phyloP scores from a whole-genome alignment of 2,797 vertebrate genomes.

The Spinibarbus caldwelli region DNA sequence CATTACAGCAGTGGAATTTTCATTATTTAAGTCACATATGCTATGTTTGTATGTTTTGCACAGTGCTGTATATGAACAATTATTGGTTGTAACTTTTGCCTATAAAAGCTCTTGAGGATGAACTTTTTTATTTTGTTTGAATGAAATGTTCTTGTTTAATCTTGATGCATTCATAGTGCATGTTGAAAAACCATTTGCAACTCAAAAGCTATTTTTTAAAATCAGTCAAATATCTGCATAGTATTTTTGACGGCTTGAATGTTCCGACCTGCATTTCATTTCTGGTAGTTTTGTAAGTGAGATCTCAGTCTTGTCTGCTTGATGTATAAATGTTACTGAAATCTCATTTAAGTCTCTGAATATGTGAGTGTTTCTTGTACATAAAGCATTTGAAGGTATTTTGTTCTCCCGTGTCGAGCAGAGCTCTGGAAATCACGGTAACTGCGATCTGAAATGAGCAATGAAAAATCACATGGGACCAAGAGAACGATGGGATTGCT shows the following conservation, averaged over 20 bases:
- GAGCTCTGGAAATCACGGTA: constrained; percentile 63
- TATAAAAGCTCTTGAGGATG: constrained; percentile 62
- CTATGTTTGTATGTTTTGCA: constrained; percentile 33
- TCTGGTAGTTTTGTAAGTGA: constrained; percentile 81
- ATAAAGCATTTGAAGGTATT: constrained; percentile 76
- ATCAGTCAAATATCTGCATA: constrained; percentile 70
- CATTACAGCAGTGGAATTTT: not conserved
- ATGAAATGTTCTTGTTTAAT: constrained; percentile 58
- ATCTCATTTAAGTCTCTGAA: constrained; percentile 79
- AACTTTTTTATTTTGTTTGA: constrained; percentile 56
- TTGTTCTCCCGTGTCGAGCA: constrained; percentile 69
- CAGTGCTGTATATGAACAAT: constrained; percentile 42
- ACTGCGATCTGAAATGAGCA: constrained; percentile 36
- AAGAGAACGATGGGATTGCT: constrained; percentile 62
- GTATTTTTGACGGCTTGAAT: constrained; percentile 82
- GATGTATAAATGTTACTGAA: constrained; percentile 80
- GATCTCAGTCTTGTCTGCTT: constrained; percentile 80
- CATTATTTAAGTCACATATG: not conserved
- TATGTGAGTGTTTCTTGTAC: constrained; percentile 78
- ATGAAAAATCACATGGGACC: constrained; percentile 58
- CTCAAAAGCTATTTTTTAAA: constrained; percentile 64
- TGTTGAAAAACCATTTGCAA: constrained; percentile 75
- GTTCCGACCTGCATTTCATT: constrained; percentile 80
- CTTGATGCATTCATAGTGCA: constrained; percentile 75
- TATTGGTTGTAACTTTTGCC: constrained; percentile 41